Conservation (phyloP, 2,888 invertebrate genomes). For the Yponomeuta malinellus region DNA sequence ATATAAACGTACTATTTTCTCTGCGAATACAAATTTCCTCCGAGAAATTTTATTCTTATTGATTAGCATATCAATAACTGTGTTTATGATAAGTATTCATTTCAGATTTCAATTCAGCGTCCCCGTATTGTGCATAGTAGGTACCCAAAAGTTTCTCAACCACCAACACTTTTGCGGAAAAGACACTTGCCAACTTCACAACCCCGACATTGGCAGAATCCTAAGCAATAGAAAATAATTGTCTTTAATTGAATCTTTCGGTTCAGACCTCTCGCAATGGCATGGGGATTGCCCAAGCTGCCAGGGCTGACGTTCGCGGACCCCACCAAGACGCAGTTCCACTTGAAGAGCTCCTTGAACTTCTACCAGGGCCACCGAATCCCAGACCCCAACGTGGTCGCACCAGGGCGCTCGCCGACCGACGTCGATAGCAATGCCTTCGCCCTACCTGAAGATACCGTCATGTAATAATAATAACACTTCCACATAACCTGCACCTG, state of each 20-base stretch:
- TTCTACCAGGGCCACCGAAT: slow-evolving; percentile 80
- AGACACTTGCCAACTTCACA: too few species aligned
- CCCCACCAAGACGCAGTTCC: slow-evolving; percentile 77
- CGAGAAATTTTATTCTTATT: too few species aligned
- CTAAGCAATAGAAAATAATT: background rate
- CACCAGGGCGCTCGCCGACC: slow-evolving; percentile 77
- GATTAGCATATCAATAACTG: too few species aligned
- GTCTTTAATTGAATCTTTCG: background rate
- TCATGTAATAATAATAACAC: slow-evolving; percentile 50
- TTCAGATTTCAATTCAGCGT: too few species aligned
- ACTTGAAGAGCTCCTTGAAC: slow-evolving; percentile 78
- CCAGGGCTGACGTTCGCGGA: slow-evolving; percentile 82
- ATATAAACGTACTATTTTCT: too few species aligned
- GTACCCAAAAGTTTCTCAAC: too few species aligned
- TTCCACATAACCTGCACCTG: too few species aligned
- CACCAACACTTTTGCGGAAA: too few species aligned
- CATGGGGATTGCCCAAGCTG: slow-evolving; percentile 80
- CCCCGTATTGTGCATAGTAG: too few species aligned
- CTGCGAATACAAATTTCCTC: too few species aligned
- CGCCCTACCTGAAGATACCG: slow-evolving; percentile 67
- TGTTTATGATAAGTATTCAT: too few species aligned
- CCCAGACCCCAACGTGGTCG: slow-evolving; percentile 70
- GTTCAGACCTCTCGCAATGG: slow-evolving; percentile 37
- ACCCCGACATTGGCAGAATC: too few species aligned
- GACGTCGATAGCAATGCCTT: slow-evolving; percentile 78